Evolutionary conservation across 2,888 invertebrate species (phyloP).

Genomic region (Didymodactylos carnosus): DNA sequence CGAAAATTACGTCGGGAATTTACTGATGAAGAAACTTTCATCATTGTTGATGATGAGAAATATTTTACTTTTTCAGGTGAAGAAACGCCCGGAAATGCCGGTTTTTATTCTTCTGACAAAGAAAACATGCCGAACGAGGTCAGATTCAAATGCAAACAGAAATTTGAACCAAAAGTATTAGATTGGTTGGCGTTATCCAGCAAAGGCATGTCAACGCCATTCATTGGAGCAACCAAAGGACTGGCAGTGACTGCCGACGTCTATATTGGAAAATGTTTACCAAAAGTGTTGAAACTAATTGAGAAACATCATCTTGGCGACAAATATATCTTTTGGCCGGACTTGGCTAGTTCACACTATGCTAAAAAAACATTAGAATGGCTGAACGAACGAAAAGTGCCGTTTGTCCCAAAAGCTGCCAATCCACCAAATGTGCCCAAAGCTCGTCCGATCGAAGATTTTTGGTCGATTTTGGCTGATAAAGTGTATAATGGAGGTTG

Average conservation of each 20-base stretch:
- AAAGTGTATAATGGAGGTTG: not conserved
- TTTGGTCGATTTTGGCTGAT: not conserved
- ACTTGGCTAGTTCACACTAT: not conserved
- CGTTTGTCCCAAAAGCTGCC: not conserved
- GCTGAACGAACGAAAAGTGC: not conserved
- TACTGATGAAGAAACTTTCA: not conserved
- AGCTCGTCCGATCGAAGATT: conserved; percentile 2
- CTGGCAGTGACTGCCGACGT: not conserved
- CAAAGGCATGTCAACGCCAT: not conserved
- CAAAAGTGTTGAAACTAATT: not conserved
- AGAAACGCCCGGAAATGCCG: not conserved
- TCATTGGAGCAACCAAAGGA: not conserved
- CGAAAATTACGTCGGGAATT: too few species aligned
- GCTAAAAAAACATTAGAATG: not conserved
- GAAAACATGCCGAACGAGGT: not conserved
- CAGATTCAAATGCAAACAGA: not conserved
- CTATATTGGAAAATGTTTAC: not conserved
- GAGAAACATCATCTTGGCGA: not conserved
- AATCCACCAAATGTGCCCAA: not conserved
- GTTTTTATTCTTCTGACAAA: not conserved
- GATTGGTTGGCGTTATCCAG: not conserved
- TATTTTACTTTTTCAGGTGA: not conserved
- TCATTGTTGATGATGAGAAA: not conserved
- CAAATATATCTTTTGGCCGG: not conserved
- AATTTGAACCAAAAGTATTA: not conserved